A percentile compares a stretch with the other conserved stretches of the same genome.
Conservation (phyloP, 2,888 invertebrate species). For the Philhelius pedissequus region DNA sequence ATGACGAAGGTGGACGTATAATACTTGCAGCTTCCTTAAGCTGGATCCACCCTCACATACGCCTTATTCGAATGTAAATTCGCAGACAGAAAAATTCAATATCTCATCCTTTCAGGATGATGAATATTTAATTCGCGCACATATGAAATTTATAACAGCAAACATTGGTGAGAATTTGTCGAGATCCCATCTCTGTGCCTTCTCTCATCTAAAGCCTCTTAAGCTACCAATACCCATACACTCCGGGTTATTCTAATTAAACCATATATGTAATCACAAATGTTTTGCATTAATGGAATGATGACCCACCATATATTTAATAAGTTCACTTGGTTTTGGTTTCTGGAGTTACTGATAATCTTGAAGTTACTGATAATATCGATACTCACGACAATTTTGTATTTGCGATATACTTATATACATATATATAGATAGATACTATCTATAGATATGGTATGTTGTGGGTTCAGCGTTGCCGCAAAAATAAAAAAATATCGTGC, state of each 20-base stretch:
- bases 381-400: too few species aligned
- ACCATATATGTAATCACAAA: too few species aligned
- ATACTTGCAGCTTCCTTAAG: slow-evolving; percentile 37
- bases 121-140: slow-evolving; percentile 70
- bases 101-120: slow-evolving; percentile 70
- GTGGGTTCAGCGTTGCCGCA: too few species aligned
- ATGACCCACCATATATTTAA: too few species aligned
- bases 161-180: slow-evolving; percentile 65
- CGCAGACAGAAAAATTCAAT: slow-evolving; percentile 70
- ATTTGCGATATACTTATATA: too few species aligned
- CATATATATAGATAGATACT: too few species aligned
- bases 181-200: slow-evolving; percentile 29
- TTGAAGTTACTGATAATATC: too few species aligned
- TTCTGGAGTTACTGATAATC: too few species aligned
- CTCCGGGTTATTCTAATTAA: neutral
- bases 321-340: too few species aligned
- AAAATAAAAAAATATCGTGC: too few species aligned
- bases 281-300: too few species aligned
- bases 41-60: neutral
- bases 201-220: neutral
- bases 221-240: slow-evolving; percentile 3
- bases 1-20: neutral
- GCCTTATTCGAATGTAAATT: slow-evolving; percentile 64
- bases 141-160: slow-evolving; percentile 69
- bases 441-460: too few species aligned